phyloP scores from a whole-genome alignment of 2,888 invertebrate species.

The Aspidiotus rigidus region DNA sequence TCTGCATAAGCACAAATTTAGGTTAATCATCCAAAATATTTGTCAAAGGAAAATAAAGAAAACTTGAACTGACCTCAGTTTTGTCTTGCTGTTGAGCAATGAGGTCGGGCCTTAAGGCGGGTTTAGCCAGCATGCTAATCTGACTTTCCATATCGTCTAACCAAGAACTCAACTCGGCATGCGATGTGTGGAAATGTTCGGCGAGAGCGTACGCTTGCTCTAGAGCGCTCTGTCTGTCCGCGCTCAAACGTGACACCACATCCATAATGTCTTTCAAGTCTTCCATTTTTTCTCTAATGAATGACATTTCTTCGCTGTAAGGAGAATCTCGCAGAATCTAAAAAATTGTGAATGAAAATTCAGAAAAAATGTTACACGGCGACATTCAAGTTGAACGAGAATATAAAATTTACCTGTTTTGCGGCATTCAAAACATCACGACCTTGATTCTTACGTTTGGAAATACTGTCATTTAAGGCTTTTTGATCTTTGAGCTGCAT shows the following conservation, averaged over 20 bases:
- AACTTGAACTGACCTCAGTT: conserved; percentile 53
- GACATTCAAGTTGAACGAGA: not conserved
- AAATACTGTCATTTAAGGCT: conserved; percentile 89
- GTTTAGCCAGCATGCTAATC: conserved; percentile 78
- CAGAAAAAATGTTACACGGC: not conserved
- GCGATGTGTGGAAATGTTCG: conserved; percentile 91
- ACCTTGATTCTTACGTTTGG: conserved; percentile 81
- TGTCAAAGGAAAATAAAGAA: no score
- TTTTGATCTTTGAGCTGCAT: conserved; percentile 87
- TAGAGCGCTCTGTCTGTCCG: conserved; percentile 79
- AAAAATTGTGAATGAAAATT: not conserved
- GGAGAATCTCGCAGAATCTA: conserved; percentile 66
- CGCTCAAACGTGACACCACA: conserved; percentile 73
- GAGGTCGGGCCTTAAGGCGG: conserved; percentile 81
- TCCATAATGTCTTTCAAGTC: conserved; percentile 86
- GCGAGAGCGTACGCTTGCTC: conserved; percentile 93
- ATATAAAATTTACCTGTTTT: conserved; percentile 58
- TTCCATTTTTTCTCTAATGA: conserved; percentile 85
- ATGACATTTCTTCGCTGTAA: conserved; percentile 71
- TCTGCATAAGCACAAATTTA: conserved; percentile 42
- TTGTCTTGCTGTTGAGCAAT: conserved; percentile 92
- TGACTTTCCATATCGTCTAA: conserved; percentile 87
- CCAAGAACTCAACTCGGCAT: conserved; percentile 80
- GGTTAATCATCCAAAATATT: no score
- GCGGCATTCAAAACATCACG: conserved; percentile 85